Evolutionary conservation across 2,113 vertebrate species (phyloP), one percentile per base, ranked within the genome.

Genomic region (Capra hircus): DNA sequence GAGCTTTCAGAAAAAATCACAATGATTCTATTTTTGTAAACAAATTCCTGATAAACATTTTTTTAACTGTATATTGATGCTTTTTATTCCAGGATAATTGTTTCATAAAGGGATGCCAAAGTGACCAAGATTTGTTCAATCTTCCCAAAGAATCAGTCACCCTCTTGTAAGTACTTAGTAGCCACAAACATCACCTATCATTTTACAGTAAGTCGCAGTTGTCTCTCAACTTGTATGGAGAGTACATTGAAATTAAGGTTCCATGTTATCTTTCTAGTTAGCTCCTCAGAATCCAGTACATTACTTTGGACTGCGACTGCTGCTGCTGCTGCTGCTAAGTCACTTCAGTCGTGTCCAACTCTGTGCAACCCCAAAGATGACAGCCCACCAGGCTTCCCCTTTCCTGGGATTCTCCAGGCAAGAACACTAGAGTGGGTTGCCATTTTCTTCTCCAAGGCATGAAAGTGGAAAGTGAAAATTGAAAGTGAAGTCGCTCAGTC

Each of bases 311-410:
- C 9, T 30, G 57, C 4, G 21, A 50, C 9, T 59, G 25, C 57
- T 28, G 57, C 53, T 21, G 53, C 53, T 8, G 55, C 59, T 30
- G 28, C 28, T 62, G 59, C 59, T 62, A 62, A 62, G 59, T 62
- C 28, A 0, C 14, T 62, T 62, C 28, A 62, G 59, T 62, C 2
- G 1, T 62, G 2, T 30, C 60, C 13, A 5, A 28, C 59, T 60
- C 59, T 60, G 10, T 12, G 2, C 0, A 0, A 62, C 6, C 6
- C 13, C 60, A 62, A 30, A 62, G 28, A 62, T 0, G 13, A 28
- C 60, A 62, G 60, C 60, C 60, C 28, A 30, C 28, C 13, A 62
- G 28, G 28, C 60, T 62, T 28, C 13, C 6, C 12, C 11, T 11
- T 60, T 13, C 13, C 13, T 30, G 60, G 13, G 13, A 62, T 62